A percentile compares a stretch with the other conserved stretches of the same genome.
Evolutionary conservation across 2,113 vertebrate species (phyloP).

Genomic region (Holacanthus passer): DNA sequence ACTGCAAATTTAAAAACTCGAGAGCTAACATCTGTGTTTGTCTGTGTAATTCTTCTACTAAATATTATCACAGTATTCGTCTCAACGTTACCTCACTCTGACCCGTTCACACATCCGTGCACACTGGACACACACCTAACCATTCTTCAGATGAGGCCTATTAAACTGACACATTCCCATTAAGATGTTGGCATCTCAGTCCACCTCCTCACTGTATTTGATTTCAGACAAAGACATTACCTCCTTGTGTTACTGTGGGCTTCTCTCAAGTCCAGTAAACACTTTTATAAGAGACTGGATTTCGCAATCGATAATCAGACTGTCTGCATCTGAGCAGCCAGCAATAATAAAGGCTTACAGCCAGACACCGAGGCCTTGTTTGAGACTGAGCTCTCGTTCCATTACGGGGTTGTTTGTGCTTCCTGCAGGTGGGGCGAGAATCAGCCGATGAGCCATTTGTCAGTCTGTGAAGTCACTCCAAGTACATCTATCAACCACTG

Average conservation of each 20-base stretch:
- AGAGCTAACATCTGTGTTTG: neutral
- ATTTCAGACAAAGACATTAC: slow-evolving; percentile 65
- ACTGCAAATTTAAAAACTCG: neutral
- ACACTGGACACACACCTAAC: slow-evolving; percentile 7
- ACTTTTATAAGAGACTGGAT: slow-evolving; percentile 60
- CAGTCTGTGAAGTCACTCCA: slow-evolving; percentile 32
- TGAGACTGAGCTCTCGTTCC: slow-evolving; percentile 32
- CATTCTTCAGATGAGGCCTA: slow-evolving; percentile 14
- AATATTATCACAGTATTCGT: neutral
- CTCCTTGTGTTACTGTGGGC: slow-evolving; percentile 53
- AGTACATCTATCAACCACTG: slow-evolving; percentile 11
- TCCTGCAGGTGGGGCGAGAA: slow-evolving; percentile 25
- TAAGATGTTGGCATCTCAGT: slow-evolving; percentile 47
- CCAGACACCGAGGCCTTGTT: slow-evolving; percentile 46
- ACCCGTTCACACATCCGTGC: neutral
- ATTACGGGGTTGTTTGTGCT: slow-evolving; percentile 41
- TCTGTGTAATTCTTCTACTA: neutral
- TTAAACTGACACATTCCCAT: slow-evolving; percentile 55
- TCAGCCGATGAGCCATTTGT: slow-evolving; percentile 29
- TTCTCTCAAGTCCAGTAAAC: slow-evolving; percentile 52
- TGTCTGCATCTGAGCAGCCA: slow-evolving; percentile 57
- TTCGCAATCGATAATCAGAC: slow-evolving; percentile 71
- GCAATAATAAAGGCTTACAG: slow-evolving; percentile 48
- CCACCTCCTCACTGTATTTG: slow-evolving; percentile 53
- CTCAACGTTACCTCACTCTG: neutral